Conservation (phyloP, 2,113 vertebrate species). For the Etia nguti region DNA sequence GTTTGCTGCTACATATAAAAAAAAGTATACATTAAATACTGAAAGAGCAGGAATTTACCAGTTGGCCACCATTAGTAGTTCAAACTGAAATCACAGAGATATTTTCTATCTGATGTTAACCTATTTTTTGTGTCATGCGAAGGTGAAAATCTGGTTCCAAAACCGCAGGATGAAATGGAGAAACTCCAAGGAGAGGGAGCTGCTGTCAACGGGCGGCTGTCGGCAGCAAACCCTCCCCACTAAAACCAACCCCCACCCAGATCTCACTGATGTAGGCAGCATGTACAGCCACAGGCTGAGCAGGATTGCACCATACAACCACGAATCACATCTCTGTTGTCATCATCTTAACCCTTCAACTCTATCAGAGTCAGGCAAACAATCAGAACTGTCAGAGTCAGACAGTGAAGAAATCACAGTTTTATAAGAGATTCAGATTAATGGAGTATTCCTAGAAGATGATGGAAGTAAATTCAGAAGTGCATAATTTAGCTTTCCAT, state of each 20-base stretch:
- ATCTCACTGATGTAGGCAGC: conserved; percentile 92
- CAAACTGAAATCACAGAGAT: not conserved
- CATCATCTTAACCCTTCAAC: conserved; percentile 46
- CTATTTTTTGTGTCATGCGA: not conserved
- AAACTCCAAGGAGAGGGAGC: conserved; percentile 96
- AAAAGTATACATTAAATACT: not conserved
- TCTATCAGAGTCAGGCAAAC: conserved; percentile 81
- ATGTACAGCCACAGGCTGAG: conserved; percentile 67
- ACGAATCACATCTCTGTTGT: not conserved
- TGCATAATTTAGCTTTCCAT: not conserved
- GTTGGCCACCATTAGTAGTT: not conserved
- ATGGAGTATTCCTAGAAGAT: not conserved
- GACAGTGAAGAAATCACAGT: conserved; percentile 91
- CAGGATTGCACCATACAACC: conserved; percentile 57
- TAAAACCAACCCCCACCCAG: conserved; percentile 94
- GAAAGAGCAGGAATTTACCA: not conserved
- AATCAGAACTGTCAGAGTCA: conserved; percentile 86
- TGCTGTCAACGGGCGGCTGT: conserved; percentile 91
- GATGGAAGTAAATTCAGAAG: not conserved
- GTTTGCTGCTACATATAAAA: not conserved
- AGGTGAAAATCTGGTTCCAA: conserved; percentile 99
- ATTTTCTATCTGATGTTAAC: not conserved
- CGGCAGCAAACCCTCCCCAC: conserved; percentile 95
- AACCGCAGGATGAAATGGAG: conserved; percentile 99
- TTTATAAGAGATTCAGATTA: conserved; percentile 45